A percentile compares a stretch with the other conserved stretches of the same genome.
phyloP scores from a whole-genome alignment of 2,113 vertebrate genomes.

The Coryphaenoides rupestris region DNA sequence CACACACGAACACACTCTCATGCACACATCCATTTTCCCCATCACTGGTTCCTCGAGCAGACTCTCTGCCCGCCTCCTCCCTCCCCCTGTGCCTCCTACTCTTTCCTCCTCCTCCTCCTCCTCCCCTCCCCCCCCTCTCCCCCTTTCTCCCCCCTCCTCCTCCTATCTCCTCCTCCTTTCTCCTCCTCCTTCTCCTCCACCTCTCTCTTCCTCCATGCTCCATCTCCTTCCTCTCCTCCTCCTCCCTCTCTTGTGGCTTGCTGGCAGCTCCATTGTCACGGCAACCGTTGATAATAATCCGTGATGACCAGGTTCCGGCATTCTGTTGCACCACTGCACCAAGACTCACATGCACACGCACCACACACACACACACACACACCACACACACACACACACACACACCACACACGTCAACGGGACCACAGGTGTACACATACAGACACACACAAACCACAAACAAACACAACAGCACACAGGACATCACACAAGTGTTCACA shows the following conservation, averaged over 20 bases:
- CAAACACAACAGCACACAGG: too few relatives aligned
- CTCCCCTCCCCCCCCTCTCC: not conserved
- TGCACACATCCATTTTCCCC: not conserved
- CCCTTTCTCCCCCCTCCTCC: not conserved
- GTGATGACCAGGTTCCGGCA: not conserved
- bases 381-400: slow-evolving; percentile 3
- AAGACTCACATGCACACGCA: not conserved
- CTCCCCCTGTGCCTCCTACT: too few relatives aligned
- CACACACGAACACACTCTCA: not conserved
- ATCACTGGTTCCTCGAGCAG: not conserved
- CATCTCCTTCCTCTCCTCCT: too few relatives aligned
- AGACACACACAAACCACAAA: too few relatives aligned
- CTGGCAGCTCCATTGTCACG: not conserved
- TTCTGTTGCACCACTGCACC: not conserved
- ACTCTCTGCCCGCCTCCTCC: not conserved
- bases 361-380: not conserved
- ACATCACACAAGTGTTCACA: too few relatives aligned
- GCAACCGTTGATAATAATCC: not conserved
- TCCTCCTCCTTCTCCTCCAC: not conserved
- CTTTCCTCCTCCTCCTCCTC: too few relatives aligned
- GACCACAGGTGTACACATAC: too few relatives aligned
- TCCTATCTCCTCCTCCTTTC: not conserved
- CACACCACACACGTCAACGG: not conserved
- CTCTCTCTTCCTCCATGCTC: too few relatives aligned
- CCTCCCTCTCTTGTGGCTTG: not conserved